Evolutionary conservation across 1,140 invertebrate genomes (phyloP), one percentile per base, ranked within the genome.

Genomic region (Steinernema feltiae): DNA sequence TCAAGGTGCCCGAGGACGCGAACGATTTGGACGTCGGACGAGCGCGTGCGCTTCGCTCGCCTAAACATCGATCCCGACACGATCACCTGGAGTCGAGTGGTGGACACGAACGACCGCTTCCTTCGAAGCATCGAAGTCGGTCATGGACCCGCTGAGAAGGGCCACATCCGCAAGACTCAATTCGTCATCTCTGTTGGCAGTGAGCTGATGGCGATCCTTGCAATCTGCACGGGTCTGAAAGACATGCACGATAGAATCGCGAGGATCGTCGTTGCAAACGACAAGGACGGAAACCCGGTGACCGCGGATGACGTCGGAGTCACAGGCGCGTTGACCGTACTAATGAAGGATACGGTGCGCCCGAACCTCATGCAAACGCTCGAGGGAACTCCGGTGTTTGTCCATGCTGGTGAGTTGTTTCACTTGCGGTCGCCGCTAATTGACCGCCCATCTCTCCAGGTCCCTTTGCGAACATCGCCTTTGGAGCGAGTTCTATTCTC

Each of bases 391-490:
- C 84, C 84, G 0, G 93, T 97, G 2, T 90, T 99, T 79, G 94
- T 99, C 0, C 96, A 98, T 88, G 91, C 94, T 12, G 83, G 53
- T 63, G 24, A 27, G 53, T 63, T 3, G 7, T 63, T 27, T 63
- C 35, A 41, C 35, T 41, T 41, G 18, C 35, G 7, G 35, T 41
- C n/a, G n/a, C n/a, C n/a, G n/a, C n/a, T n/a, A n/a, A n/a, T n/a
- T n/a, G n/a, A 41, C 7, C 35, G 35, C 35, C 35, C 7, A 7
- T 18, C 18, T 18, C 24, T 63, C 24, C 53, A 63, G 53, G 83
- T 31, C 97, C 97, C 0, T 99, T 99, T 89, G 96, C 97, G 24
- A 99, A 99, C 87, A 98, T 98, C 85, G 96, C 96, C 0, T 95
- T 98, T 89, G 96, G 96, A 7, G 15, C 15, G 3, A 97, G 94